Conservation (phyloP, 2,888 invertebrate genomes). For the Diadegma fenestrale region DNA sequence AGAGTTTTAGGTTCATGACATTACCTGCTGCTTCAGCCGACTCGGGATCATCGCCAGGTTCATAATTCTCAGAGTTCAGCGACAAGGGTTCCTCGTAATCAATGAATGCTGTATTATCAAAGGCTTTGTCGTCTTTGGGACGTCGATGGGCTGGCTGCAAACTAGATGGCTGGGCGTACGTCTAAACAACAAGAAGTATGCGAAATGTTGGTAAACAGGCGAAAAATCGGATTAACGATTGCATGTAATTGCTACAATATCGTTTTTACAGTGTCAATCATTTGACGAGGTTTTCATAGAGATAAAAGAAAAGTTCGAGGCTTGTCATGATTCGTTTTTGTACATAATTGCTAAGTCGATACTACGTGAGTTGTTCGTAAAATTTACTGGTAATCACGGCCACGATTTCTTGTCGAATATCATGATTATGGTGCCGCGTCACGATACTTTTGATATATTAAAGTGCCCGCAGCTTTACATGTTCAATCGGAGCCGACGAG, state of each 20-base stretch:
- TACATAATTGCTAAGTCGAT: conserved; percentile 11
- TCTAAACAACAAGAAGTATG: conserved; percentile 75
- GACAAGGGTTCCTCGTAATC: conserved; percentile 94
- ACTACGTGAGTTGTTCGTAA: conserved; percentile 33
- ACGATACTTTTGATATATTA: conserved; percentile 59
- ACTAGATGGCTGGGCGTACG: conserved; percentile 81
- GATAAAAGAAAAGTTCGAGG: not conserved
- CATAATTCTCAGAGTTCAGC: conserved; percentile 89
- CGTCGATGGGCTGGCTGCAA: conserved; percentile 77
- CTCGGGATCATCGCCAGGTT: conserved; percentile 86
- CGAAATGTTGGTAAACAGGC: conserved; percentile 9
- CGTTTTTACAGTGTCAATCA: not conserved
- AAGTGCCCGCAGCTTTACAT: conserved; percentile 83
- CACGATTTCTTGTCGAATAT: conserved; percentile 84
- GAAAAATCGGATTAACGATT: conserved; percentile 2
- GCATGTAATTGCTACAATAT: conserved; percentile 6
- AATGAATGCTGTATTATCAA: conserved; percentile 92
- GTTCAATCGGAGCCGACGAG: conserved; percentile 83
- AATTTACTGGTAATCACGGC: conserved; percentile 44
- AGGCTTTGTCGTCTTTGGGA: conserved; percentile 84
- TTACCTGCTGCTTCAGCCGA: conserved; percentile 80
- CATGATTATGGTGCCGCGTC: conserved; percentile 40
- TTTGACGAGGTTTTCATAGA: not conserved
- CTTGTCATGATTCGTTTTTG: not conserved
- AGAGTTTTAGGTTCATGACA: not conserved